These are phyloP conservation scores for Meteorus colon DNA, from an alignment of 2,888 invertebrate genomes.

Conservation along the genomic window DNA sequence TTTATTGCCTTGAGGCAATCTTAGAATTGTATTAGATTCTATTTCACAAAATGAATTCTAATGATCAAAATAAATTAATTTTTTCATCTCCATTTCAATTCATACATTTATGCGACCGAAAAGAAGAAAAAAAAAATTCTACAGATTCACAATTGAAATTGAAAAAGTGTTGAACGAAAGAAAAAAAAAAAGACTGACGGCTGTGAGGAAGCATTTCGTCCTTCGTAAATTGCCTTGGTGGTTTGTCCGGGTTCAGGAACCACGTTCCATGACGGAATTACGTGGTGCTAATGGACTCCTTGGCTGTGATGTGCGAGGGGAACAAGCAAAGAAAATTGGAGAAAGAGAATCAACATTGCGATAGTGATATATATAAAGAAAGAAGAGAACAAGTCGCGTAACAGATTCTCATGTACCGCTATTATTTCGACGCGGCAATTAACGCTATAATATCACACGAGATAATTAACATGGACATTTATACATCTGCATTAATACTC, in stretches of 20 bases:
- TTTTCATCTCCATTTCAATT: not conserved
- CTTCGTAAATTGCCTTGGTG: slow-evolving; percentile 40
- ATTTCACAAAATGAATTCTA: not conserved
- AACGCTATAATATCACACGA: slow-evolving; percentile 52
- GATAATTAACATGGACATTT: slow-evolving; percentile 26
- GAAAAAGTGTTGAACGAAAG: slow-evolving; percentile 1
- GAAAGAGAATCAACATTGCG: slow-evolving; percentile 44
- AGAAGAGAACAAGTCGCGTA: slow-evolving; percentile 46
- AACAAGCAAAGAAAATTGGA: slow-evolving; percentile 51
- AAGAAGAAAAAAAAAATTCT: not conserved
- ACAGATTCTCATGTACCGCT: slow-evolving; percentile 55
- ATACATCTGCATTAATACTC: not conserved
- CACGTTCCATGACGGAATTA: slow-evolving; percentile 46
- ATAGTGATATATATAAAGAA: slow-evolving; percentile 44
- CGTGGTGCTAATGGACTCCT: slow-evolving; percentile 46
- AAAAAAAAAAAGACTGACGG: not conserved
- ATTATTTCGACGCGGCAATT: slow-evolving; percentile 56
- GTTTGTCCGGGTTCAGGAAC: slow-evolving; percentile 41
- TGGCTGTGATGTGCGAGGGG: slow-evolving; percentile 29
- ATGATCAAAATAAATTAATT: slow-evolving; percentile 7
- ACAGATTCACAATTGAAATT: slow-evolving; percentile 3
- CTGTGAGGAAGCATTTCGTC: slow-evolving; percentile 7
- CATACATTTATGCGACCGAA: no score
- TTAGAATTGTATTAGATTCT: not conserved
- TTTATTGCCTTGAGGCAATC: not conserved